Base-by-base conservation (phyloP, 2,797 vertebrate genomes). In the Poecilia gillii region DNA sequence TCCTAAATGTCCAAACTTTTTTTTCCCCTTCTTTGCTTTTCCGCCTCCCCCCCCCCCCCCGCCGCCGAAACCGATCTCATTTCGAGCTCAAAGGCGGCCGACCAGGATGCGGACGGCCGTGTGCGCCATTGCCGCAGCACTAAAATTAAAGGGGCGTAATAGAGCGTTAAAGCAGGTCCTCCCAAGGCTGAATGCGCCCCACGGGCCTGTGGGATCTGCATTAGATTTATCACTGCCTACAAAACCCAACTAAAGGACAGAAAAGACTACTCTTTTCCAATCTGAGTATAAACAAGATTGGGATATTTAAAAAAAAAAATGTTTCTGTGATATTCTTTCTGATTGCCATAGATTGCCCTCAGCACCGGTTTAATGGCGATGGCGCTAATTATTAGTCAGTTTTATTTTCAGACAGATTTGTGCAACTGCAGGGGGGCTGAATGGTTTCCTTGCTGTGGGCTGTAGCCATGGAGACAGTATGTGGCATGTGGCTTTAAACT, bases 381-480 rank as follows among this genome's bases (percentile, higher is more conserved):
- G 45, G 25, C 25, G 43, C 13, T 81, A 76, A 76, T 81, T 71
- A 70, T 71, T 76, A 81, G 72, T 79, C 51, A 55, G 80, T 85
- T 85, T 81, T 79, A 68, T 53, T 82, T 12, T 66, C 75, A 72
- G 77, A 41, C 77, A 86, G 84, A 88, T 87, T 88, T 87, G 85
- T 77, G 86, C 84, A 88, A 87, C 88, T 89, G 87, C 73, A 86
- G 84, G 82, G 84, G 87, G 76, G 83, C 80, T 91, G 86, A 87
- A 84, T 89, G 91, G 87, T 89, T 89, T 82, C 88, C 87, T 88
- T 87, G 87, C 93, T 94, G 89, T 91, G 91, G 90, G 92, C 91
- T 85, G 94, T 95, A 92, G 88, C 84, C 92, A 95, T 94, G 93
- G 94, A 94, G 93, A 94, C 93, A 87, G 90, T 82, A 91, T 88